Base-by-base conservation (phyloP, 30 jellyfish, hydroid and myxozoan genomes). In the Sanderia malayensis region DNA sequence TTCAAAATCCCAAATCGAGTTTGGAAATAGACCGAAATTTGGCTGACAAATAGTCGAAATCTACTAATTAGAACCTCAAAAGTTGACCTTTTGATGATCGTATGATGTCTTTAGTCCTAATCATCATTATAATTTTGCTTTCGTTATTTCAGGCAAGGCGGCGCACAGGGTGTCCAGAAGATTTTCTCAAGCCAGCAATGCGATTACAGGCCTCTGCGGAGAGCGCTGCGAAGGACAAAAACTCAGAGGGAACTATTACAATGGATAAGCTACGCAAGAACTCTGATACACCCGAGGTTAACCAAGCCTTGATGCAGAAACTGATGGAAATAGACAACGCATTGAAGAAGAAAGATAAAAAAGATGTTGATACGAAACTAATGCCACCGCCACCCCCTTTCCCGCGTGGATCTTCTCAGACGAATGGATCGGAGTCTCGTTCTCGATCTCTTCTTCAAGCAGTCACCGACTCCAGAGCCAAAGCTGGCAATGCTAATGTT, bases 361-460 rank as follows among this genome's bases (percentile, higher is more conserved):
- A 83, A 0, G 74, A 67, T 15, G 59, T 28, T 31, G 95, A 73
- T 1, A 13, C 76, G 0, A 96, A 90, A 61, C 23, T 66, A 24
- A 83, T 83, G 47, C 80, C 59, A n/a, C 81, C 82, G 97, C 97
- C 97, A 33, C 97, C 97, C 0, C 97, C 97, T 37, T 28, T 59
- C 55, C 68, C 94, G 1, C 76, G 84, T 21, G 87, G 87, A 34
- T 62, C 86, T 25, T 57, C 85, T 37, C 84, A 57, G 71, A 37
- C 34, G 66, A 61, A 73, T 23, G 28, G 67, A 32, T 44, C 85
- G 1, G 84, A 70, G 33, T 25, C 73, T 25, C 93, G 84, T 4
- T 67, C 93, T 0, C 82, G 80, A 6, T 70, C 93, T 17, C 44
- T 80, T 22, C 69, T 46, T 26, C 80, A 31, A 30, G 27, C 70